Base-by-base conservation (phyloP, 2,888 invertebrate genomes). In the Margaritifera margaritifera region DNA sequence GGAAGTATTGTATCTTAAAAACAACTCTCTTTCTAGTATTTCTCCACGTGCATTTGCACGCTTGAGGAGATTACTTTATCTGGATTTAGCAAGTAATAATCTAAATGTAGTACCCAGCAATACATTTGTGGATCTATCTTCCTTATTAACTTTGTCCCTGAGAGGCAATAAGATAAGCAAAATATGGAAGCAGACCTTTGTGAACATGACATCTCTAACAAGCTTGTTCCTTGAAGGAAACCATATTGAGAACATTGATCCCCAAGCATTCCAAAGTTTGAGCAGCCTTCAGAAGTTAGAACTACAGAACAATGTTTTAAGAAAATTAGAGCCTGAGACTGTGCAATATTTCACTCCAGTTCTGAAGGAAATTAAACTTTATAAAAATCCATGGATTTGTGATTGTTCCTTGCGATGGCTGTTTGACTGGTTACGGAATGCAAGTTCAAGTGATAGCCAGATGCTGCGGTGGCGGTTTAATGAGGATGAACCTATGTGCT, bases 361-460 rank as follows among this genome's bases (percentile, higher is more conserved):
- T n/a, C 72, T 84, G 11, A 78, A 76, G 42, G 72, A 75, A 24
- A 71, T 86, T 8, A 80, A 80, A 31, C 77, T 87, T 25, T 80
- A 82, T 65, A 78, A 84, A 64, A 87, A 87, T 52, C 83, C 81
- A 8, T 87, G 87, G 87, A 74, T 78, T 62, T 87, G 87, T 74
- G 85, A 87, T 75, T 87, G 87, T 73, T 69, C 78, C 4, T 67
- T 86, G 24, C 75, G 84, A 6, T 86, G 87, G 86, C 69, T 87
- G 27, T 71, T 82, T 22, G 61, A 75, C 20, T 87, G 84, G 83
- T 70, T 86, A 24, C 72, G 71, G 54, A 79, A 80, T 52, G 75
- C 69, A 22, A 78, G 79, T 27, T 68, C 72, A 42, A 71, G 70
- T 25, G 55, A 65, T 5, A 61, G 59, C 42, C 69, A 80, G 20